These are phyloP conservation scores for Thomomys bottae DNA, from an alignment of 2,113 vertebrate genomes.

Conservation along the genomic window DNA sequence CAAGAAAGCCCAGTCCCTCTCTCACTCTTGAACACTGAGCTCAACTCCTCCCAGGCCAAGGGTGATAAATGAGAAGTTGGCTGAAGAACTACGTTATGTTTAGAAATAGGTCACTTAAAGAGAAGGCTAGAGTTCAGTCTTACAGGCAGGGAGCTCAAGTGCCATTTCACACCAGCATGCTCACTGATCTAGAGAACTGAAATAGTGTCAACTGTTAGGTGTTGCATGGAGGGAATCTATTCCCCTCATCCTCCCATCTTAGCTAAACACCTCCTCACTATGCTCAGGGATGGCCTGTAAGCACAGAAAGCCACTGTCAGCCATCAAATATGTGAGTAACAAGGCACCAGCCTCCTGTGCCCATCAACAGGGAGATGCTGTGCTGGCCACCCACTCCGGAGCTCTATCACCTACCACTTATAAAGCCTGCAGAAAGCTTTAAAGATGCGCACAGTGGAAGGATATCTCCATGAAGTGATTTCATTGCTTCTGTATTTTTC, in stretches of 20 bases:
- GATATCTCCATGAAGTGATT: too few relatives aligned
- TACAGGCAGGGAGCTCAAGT: not conserved
- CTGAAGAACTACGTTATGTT: not conserved
- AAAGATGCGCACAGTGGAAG: not conserved
- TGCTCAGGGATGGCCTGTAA: not conserved
- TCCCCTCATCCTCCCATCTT: not conserved
- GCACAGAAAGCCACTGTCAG: not conserved
- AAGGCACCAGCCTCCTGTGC: too few relatives aligned
- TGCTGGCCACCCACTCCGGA: not conserved
- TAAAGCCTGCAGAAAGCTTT: not conserved
- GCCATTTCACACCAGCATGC: not conserved
- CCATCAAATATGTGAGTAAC: rapidly evolving
- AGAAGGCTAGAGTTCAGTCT: not conserved
- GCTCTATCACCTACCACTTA: not conserved
- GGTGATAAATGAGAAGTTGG: not conserved
- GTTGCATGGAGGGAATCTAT: not conserved
- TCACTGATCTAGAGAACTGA: not conserved
- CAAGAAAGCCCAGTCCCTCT: not conserved
- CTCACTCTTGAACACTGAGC: not conserved
- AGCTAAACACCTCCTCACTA: too few relatives aligned
- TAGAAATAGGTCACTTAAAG: not conserved
- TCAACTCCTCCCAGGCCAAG: not conserved
- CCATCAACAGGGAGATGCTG: not conserved
- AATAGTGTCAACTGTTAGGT: not conserved
- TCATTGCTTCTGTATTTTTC: too few relatives aligned